Conservation (phyloP, 2,888 invertebrate genomes). For the Noctua pronuba region DNA sequence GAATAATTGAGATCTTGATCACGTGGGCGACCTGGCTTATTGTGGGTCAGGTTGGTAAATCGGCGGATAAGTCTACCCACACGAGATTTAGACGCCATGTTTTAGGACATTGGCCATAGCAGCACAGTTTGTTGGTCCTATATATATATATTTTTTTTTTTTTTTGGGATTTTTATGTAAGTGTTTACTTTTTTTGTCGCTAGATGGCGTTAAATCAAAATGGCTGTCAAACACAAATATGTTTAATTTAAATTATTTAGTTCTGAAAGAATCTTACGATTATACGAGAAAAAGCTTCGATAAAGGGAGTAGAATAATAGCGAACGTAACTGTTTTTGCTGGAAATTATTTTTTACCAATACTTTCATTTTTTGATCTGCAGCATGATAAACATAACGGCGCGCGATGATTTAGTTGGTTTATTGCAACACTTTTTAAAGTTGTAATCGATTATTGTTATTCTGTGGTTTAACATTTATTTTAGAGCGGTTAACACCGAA, state of each 20-base stretch:
- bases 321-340: neutral
- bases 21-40: conserved; percentile 46
- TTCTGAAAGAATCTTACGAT: neutral
- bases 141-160: neutral
- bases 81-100: conserved; percentile 14
- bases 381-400: too few relatives aligned
- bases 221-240: neutral
- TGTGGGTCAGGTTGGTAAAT: conserved; percentile 46
- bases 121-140: neutral
- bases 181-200: neutral
- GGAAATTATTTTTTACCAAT: neutral
- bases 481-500: too few relatives aligned
- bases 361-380: neutral
- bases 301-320: neutral
- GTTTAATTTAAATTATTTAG: neutral
- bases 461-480: too few relatives aligned
- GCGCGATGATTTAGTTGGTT: too few relatives aligned
- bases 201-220: conserved; percentile 1
- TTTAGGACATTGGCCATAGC: conserved; percentile 43
- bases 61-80: conserved; percentile 44
- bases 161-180: neutral
- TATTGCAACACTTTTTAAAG: too few relatives aligned
- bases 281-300: neutral
- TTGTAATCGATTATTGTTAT: too few relatives aligned
- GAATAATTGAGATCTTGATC: conserved; percentile 42